Evolutionary conservation across 2,888 invertebrate genomes (phyloP).

Genomic region (Zygogramma bicolorata): DNA sequence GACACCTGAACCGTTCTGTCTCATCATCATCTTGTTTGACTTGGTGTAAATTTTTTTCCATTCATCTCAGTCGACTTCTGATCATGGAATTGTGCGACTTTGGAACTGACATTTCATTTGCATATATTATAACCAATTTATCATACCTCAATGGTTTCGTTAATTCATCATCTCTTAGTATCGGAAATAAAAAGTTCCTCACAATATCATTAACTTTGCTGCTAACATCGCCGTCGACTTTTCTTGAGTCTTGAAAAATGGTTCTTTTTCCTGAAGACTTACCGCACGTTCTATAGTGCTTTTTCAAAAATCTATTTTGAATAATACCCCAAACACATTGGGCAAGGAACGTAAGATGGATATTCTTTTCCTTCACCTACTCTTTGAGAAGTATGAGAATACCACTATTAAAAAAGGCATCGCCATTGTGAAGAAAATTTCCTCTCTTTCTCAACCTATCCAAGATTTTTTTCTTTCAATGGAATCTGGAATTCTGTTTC

Average conservation of each 20-base stretch:
- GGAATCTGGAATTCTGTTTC: no score
- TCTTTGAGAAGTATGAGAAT: slow-evolving; percentile 7
- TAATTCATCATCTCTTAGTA: slow-evolving; percentile 12
- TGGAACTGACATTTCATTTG: slow-evolving; percentile 8
- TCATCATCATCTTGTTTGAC: slow-evolving; percentile 2
- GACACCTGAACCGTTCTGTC: no score
- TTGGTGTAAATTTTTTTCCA: neutral
- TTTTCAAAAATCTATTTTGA: slow-evolving; percentile 4
- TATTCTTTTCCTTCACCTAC: neutral
- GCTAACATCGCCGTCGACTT: slow-evolving; percentile 2
- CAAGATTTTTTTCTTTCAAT: slow-evolving; percentile 1
- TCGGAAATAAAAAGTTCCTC: slow-evolving; percentile 1
- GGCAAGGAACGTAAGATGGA: neutral
- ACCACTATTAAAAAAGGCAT: neutral
- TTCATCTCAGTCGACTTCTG: neutral
- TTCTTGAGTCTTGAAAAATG: neutral
- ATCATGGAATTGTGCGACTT: neutral
- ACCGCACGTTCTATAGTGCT: neutral
- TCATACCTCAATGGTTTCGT: neutral
- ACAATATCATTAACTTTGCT: neutral
- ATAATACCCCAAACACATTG: neutral
- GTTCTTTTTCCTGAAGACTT: neutral
- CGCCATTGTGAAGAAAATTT: slow-evolving; percentile 7
- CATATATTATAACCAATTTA: no score
- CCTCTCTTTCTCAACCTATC: slow-evolving; percentile 4